Evolutionary conservation across 1,140 invertebrate genomes (phyloP), one percentile per base, ranked within the genome.

Genomic region (Aradophagus sp.): DNA sequence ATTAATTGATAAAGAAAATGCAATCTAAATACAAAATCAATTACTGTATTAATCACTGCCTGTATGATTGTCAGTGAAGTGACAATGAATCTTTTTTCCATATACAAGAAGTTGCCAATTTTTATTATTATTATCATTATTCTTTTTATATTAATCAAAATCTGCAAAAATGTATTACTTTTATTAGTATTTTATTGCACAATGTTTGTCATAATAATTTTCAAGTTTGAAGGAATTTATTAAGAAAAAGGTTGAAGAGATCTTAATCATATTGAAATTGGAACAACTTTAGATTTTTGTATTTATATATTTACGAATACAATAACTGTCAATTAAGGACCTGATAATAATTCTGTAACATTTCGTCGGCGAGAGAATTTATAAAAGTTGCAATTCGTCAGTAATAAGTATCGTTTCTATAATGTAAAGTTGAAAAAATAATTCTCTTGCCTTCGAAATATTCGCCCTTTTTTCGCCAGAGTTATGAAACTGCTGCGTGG

Each of bases 41-140:
- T 61, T 42, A 65, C 47, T 65, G 44, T 45, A 68, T 68, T 73
- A 58, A 73, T 58, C 70, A 73, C 70, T 73, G 70, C 70, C 70
- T 68, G 27, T 44, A 59, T 61, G 45, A 55, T 71, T 19, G 62
- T 26, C 32, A 61, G 69, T 62, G 62, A 62, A 16, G 56, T 59
- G 55, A 61, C 61, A 72, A 56, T 72, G 55, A 62, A 36, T 32
- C 19, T 15, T 61, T 48, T 34, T 35, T 41, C 1, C 5, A 44
- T 58, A n/a, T n/a, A n/a, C n/a, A n/a, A n/a, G n/a, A n/a, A n/a
- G n/a, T n/a, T n/a, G n/a, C n/a, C n/a, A n/a, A n/a, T n/a, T n/a
- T n/a, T n/a, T n/a, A n/a, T n/a, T n/a, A n/a, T n/a, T 29, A 29
- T 29, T n/a, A n/a, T 29, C 4, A 23, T 23, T 23, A 8, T 5